Evolutionary conservation across 2,113 vertebrate species (phyloP).

Genomic region (Beaufortia kweichowensis): DNA sequence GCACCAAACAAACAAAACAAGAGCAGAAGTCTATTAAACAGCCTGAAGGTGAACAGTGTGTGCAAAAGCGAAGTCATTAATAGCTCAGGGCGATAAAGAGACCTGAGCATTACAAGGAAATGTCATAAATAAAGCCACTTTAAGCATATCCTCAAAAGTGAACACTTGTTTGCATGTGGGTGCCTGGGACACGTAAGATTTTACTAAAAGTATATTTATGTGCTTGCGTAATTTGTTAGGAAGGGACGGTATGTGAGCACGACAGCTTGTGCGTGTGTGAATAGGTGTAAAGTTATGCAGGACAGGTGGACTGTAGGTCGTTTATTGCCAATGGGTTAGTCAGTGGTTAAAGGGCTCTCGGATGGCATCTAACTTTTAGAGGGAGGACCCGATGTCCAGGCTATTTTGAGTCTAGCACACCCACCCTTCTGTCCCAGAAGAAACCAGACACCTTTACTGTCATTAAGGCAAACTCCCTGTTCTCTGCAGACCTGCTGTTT

Average conservation of each 20-base stretch:
- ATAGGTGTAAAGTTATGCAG: conserved; percentile 5
- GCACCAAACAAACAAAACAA: conserved; percentile 1
- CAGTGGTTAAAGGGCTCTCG: conserved; percentile 19
- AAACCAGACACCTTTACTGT: conserved; percentile 42
- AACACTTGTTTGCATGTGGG: background rate
- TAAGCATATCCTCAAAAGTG: conserved; percentile 11
- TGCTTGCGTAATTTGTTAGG: background rate
- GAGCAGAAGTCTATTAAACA: background rate
- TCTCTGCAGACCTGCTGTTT: background rate
- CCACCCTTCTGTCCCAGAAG: conserved; percentile 4
- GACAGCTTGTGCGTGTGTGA: background rate
- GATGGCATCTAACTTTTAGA: conserved; percentile 1
- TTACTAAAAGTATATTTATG: background rate
- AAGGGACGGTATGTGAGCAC: background rate
- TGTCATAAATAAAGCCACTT: background rate
- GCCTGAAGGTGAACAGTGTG: background rate
- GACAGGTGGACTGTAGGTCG: conserved; percentile 50
- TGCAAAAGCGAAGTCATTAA: background rate
- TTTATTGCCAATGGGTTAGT: conserved; percentile 16
- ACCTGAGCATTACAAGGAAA: background rate
- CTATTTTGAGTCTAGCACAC: conserved; percentile 31
- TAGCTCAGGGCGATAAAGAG: background rate
- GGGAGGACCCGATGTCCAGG: background rate
- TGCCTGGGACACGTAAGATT: background rate
- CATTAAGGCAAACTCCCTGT: background rate